A percentile compares a stretch with the other conserved stretches of the same genome.
Conservation (phyloP, 2,797 vertebrate genomes). For the Buphagus erythrorhynchus region DNA sequence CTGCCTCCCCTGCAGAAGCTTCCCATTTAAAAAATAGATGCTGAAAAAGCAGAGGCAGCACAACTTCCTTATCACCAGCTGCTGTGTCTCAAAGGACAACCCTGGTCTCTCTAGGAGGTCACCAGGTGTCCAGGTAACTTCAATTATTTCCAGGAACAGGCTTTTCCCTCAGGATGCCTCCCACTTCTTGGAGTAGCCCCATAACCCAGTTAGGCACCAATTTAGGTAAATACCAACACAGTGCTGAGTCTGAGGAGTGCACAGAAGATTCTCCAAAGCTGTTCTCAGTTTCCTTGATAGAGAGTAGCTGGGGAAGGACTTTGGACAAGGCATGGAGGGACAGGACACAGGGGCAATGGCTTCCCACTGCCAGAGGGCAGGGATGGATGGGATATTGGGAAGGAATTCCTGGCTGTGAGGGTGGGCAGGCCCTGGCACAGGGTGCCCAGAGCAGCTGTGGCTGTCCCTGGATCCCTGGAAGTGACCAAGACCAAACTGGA, state of each 20-base stretch:
- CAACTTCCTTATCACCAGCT: background rate
- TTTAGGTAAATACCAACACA: background rate
- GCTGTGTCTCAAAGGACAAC: background rate
- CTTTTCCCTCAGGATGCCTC: background rate
- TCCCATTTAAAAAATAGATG: background rate
- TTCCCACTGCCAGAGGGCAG: background rate
- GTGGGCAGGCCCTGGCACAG: background rate
- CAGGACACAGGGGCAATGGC: background rate
- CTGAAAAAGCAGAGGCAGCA: background rate
- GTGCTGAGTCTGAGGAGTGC: background rate
- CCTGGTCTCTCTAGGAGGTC: background rate
- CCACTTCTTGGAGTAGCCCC: background rate
- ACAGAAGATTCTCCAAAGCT: background rate
- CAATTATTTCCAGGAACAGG: background rate
- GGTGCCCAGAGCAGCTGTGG: background rate
- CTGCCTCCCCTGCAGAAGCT: background rate
- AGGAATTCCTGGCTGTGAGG: fast-evolving
- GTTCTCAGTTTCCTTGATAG: background rate
- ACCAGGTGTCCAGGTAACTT: background rate
- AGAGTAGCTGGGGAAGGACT: fast-evolving
- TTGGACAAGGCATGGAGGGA: fast-evolving
- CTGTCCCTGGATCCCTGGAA: background rate
- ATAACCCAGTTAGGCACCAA: too few relatives aligned
- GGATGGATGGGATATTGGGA: fast-evolving
- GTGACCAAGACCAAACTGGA: fast-evolving